These are phyloP conservation scores for Lysandra bellargus DNA, from an alignment of 2,888 invertebrate genomes.

Conservation along the genomic window DNA sequence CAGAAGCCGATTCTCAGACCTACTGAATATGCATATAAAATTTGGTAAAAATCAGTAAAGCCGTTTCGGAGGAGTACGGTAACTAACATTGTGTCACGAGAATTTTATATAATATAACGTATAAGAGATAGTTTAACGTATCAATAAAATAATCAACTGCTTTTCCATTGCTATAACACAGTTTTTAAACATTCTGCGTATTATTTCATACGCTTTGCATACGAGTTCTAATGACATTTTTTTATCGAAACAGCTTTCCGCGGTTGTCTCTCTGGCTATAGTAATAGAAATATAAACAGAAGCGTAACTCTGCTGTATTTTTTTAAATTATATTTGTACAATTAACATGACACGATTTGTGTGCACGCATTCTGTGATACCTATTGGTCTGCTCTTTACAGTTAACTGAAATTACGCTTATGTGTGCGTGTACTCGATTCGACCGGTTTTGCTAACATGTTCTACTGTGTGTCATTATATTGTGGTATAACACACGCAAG, in stretches of 20 bases:
- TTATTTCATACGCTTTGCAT: not conserved
- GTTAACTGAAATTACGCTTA: no score
- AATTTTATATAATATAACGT: no score
- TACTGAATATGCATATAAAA: not conserved
- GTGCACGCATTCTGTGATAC: no score
- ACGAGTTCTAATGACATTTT: not conserved
- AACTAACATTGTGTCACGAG: no score
- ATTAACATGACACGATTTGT: no score
- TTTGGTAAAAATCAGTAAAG: no score
- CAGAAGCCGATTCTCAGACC: no score
- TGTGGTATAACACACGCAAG: not conserved
- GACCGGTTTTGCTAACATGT: not conserved
- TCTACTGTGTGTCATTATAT: not conserved
- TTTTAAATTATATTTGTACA: no score
- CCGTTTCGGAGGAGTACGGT: no score
- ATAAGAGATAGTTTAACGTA: not conserved
- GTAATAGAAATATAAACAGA: not conserved
- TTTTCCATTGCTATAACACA: not conserved
- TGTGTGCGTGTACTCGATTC: not conserved
- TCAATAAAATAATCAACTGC: not conserved
- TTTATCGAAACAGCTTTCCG: constrained; percentile 16
- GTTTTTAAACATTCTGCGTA: not conserved
- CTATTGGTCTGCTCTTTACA: no score
- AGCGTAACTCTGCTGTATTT: not conserved
- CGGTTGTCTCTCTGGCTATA: constrained; percentile 1